phyloP scores from a whole-genome alignment of 2,888 invertebrate genomes.

The Ochlodes sylvanus region DNA sequence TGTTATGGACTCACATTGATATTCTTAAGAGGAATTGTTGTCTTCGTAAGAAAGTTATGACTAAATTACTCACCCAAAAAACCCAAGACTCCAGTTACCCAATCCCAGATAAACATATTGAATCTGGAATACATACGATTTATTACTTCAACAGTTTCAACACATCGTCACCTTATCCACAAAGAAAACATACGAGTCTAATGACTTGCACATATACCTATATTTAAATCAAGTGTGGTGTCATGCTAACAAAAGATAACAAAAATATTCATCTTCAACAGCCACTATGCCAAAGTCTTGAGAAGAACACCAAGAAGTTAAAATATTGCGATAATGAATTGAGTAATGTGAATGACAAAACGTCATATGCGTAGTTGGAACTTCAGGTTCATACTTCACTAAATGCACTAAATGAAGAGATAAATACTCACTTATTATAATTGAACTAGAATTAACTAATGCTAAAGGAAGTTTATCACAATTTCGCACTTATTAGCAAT shows the following conservation, averaged over 20 bases:
- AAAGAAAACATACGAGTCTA: constrained; percentile 62
- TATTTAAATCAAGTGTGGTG: constrained; percentile 61
- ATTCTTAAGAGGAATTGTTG: neutral
- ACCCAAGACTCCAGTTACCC: constrained; percentile 97
- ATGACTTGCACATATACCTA: constrained; percentile 71
- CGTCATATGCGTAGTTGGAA: constrained; percentile 73
- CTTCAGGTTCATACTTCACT: constrained; percentile 57
- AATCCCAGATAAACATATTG: constrained; percentile 97
- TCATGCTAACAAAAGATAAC: constrained; percentile 44
- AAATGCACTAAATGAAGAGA: constrained; percentile 45
- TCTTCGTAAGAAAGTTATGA: neutral
- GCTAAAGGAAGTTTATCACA: constrained; percentile 79
- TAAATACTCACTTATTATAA: constrained; percentile 78
- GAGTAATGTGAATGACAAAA: constrained; percentile 78
- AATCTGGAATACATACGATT: constrained; percentile 65
- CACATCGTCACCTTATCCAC: constrained; percentile 56
- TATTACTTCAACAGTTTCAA: constrained; percentile 57
- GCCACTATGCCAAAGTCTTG: constrained; percentile 45
- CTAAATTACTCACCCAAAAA: constrained; percentile 92
- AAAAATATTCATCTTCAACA: constrained; percentile 45
- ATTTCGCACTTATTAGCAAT: constrained; percentile 75
- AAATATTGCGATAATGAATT: constrained; percentile 66
- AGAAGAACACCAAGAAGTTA: constrained; percentile 36
- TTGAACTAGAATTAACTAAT: constrained; percentile 78
- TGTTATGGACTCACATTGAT: too few species aligned